Evolutionary conservation across 2,797 vertebrate genomes (phyloP).

Genomic region (Crocidura indochinensis): DNA sequence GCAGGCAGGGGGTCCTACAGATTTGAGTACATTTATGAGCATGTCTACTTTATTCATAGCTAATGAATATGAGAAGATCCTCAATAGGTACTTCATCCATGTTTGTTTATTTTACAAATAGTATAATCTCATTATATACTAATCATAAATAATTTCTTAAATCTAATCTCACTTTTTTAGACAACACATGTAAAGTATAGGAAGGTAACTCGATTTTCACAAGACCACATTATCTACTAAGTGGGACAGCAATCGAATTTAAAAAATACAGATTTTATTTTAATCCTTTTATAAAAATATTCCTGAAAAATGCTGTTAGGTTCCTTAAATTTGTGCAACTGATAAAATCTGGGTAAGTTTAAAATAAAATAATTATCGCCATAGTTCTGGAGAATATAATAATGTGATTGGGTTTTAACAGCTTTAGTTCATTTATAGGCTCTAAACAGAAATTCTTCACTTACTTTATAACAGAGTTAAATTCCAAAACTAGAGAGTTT

Average conservation of each 20-base stretch:
- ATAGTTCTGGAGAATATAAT: background rate
- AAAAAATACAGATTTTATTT: no score
- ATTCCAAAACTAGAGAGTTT: background rate
- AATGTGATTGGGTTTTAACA: background rate
- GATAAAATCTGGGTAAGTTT: background rate
- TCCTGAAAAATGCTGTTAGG: background rate
- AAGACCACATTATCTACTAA: background rate
- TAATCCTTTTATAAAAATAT: background rate
- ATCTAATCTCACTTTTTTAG: background rate
- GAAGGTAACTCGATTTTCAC: background rate
- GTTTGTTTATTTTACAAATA: background rate
- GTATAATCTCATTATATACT: no score
- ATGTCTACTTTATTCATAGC: background rate
- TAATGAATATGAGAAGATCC: background rate
- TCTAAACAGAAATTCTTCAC: background rate
- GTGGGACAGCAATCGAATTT: background rate
- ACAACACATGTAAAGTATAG: background rate
- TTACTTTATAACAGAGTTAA: background rate
- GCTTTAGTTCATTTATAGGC: background rate
- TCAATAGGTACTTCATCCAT: background rate
- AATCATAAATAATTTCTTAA: no score
- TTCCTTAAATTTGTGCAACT: background rate
- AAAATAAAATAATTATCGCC: background rate
- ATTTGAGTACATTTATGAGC: background rate
- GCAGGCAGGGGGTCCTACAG: background rate